Base-by-base conservation (phyloP, 53 echinoderm and acorn worm genomes). In the Paracentrotus lividus region DNA sequence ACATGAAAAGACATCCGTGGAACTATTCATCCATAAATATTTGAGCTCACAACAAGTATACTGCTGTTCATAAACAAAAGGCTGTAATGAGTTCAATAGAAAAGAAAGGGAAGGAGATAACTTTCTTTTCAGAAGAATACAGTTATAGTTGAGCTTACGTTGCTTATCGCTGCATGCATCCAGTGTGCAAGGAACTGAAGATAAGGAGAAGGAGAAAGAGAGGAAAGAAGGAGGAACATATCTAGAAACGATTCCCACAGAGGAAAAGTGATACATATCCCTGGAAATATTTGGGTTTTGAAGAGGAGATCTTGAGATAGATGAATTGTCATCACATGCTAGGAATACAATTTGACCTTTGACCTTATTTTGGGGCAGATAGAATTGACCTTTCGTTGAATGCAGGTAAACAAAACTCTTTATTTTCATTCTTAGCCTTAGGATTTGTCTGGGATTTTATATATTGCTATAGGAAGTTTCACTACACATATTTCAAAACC, bases 191-290 rank as follows among this genome's bases (percentile, higher is more conserved):
- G n/a, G n/a, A n/a, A n/a, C n/a, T n/a, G n/a, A n/a, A n/a, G n/a
- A n/a, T n/a, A n/a, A n/a, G n/a, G n/a, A 60, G 60, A 60, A 60
- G 16, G 0, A 21, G 60, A 38, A 69, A 69, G 69, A 78, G 47
- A 78, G 24, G 0, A 13, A 45, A 47, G n/a, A 45, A 45, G 78
- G 45, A 69, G 12, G n/a, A 47, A 78, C 0, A 78, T 43, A 44
- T 78, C 47, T 44, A 47, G 47, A 78, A 45, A 12, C n/a, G 78
- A 78, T 78, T 78, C 78, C 78, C 47, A 26, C 78, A 78, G 78
- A 78, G 78, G 78, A 78, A 47, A 78, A 78, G n/a, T n/a, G n/a
- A n/a, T 5, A 45, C 78, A 78, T 78, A 78, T 78, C 78, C 78
- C 44, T 78, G 78, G 78, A 78, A 69, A 69, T 69, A 16, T 78